Evolutionary conservation across 2,797 vertebrate species (phyloP), one percentile per base, ranked within the genome.

Genomic region (Pantherophis vulpinus): DNA sequence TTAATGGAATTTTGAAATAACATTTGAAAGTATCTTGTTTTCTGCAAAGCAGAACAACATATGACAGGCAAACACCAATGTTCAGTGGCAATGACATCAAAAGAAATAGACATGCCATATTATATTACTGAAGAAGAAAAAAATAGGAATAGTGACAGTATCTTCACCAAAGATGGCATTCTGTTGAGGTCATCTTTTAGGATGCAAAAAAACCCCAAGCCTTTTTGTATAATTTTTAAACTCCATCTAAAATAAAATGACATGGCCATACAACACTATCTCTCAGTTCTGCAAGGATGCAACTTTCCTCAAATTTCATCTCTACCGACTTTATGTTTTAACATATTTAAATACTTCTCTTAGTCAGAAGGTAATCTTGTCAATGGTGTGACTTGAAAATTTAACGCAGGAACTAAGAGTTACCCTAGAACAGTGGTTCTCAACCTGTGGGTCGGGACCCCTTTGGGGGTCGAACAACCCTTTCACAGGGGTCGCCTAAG

Each of bases 1-100:
- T 20, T n/a, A 63, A 25, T 89, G 95, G 91, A 95, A 93, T 4
- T 0, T 13, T 51, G 91, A 96, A 96, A 92, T 56, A 89, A 94
- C 91, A 86, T 59, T 86, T 0, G 92, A 90, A 94, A 63, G 1
- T 12, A 95, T 92, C 90, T 92, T 94, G 93, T 95, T 95, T 95
- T 95, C 88, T 96, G 42, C 94, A 95, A 93, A 47, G 93, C 42
- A 91, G 51, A 20, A 79, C 74, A 42, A 47, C 74, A 47, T 47
- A 25, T 1, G 79, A 87, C 1, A 16, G 0, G 18, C 4, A 2
- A 93, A 93, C 4, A 83, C 47, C 87, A 94, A 95, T 94, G 94
- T 83, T 90, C 70, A 93, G 55, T 87, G 94, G 79, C 89, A 94
- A 60, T 91, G 94, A 93, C 90, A 86, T 92, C 92, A 70, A 63